Base-by-base conservation (phyloP, 2,113 vertebrate genomes). In the Epinephelus fuscoguttatus region DNA sequence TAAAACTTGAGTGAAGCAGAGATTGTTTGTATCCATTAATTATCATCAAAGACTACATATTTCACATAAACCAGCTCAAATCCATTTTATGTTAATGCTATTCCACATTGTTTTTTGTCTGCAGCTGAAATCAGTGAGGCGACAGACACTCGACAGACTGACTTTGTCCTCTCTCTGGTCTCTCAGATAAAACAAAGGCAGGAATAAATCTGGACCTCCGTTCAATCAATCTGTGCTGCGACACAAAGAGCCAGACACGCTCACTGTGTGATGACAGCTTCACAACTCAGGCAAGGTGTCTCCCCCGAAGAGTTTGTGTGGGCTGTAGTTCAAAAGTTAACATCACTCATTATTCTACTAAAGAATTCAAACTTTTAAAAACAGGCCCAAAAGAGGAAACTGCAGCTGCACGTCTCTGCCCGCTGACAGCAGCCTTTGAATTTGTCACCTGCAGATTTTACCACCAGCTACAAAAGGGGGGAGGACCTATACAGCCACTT, bases 371-470 rank as follows among this genome's bases (percentile, higher is more conserved):
- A 81, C 55, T 25, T 63, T 33, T 18, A 60, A 56, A 67, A 56
- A 30, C 47, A n/a, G 25, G 25, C 19, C 53, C 59, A 63, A 66
- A 47, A 60, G 25, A 77, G 42, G 37, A 61, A 53, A 53, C 55
- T 17, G 12, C 71, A 84, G 78, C 81, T 75, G 66, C 83, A 71
- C 1, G 23, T 56, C 55, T 47, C 55, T 47, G 60, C 30, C 56
- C 52, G 45, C 79, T 75, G 70, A 84, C 52, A 23, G 71, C 45
- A 21, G 15, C 42, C 50, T 78, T 33, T 70, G 63, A 78, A 49
- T 83, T 64, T 80, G 60, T 80, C 27, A 67, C 69, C 70, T 49
- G 62, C 67, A 74, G 77, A 84, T 77, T 80, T 82, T 50, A 47
- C 25, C 75, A 53, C 17, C 71, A 50, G 80, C 70, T 61, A 56